Evolutionary conservation across 2,797 vertebrate genomes (phyloP).

Genomic region (Peromyscus nudipes): DNA sequence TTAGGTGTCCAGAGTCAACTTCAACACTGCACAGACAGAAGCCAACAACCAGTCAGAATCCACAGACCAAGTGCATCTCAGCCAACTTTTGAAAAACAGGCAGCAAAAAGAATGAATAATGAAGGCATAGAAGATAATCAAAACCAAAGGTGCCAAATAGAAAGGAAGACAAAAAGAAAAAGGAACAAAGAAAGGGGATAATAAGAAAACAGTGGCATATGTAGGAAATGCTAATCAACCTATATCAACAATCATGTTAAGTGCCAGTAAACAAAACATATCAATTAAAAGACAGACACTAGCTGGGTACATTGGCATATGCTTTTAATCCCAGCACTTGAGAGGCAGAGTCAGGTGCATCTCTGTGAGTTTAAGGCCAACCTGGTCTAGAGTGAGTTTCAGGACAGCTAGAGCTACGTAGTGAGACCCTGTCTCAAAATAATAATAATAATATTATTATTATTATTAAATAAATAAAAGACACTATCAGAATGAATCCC

Average conservation of each 20-base stretch:
- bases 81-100: not conserved
- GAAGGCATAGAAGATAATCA: not conserved
- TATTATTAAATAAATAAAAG: not conserved
- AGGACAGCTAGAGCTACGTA: not conserved
- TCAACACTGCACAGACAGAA: too few species aligned
- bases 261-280: too few species aligned
- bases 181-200: too few species aligned
- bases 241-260: fast-evolving
- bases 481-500: not conserved
- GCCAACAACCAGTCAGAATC: too few species aligned
- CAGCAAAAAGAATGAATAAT: not conserved
- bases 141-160: not conserved
- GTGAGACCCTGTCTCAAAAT: not conserved
- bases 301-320: not conserved
- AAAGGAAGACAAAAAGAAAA: not conserved
- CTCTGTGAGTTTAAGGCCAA: not conserved
- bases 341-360: not conserved
- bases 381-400: not conserved
- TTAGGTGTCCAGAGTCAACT: not conserved
- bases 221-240: not conserved
- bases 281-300: not conserved
- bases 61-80: not conserved
- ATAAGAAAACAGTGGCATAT: too few species aligned
- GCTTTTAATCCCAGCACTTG: not conserved
- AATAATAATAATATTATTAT: too few species aligned